These are phyloP conservation scores for Endotricha flammealis DNA, from an alignment of 2,888 invertebrate species.

Conservation along the genomic window DNA sequence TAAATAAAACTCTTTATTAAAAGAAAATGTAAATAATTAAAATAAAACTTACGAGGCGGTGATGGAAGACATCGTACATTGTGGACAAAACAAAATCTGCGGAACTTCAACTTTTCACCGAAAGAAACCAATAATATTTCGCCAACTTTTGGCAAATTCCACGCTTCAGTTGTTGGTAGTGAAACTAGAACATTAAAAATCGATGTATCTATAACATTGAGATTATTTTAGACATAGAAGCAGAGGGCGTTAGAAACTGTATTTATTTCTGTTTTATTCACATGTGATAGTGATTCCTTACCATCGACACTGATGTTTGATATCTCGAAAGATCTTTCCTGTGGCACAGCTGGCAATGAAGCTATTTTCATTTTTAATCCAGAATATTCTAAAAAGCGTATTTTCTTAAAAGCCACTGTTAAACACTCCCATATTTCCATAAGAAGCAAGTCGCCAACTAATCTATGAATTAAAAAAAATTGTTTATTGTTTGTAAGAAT, in stretches of 20 bases:
- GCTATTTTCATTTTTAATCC: slow-evolving; percentile 50
- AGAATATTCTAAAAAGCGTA: slow-evolving; percentile 28
- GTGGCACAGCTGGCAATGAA: slow-evolving; percentile 48
- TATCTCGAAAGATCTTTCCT: slow-evolving; percentile 47
- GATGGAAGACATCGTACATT: slow-evolving; percentile 52
- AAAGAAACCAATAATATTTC: slow-evolving; percentile 55
- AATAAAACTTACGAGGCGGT: slow-evolving; percentile 48
- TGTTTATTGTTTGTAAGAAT: too few species aligned
- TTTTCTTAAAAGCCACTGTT: slow-evolving; percentile 49
- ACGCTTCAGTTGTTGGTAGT: slow-evolving; percentile 40
- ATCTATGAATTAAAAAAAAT: too few species aligned
- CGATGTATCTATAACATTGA: neutral
- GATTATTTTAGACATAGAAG: too few species aligned
- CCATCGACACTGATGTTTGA: slow-evolving; percentile 55
- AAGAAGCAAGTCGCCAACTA: slow-evolving; percentile 76
- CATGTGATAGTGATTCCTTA: too few species aligned
- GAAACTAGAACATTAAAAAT: slow-evolving; percentile 48
- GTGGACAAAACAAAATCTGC: slow-evolving; percentile 60
- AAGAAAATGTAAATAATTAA: slow-evolving; percentile 3
- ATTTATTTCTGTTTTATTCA: too few species aligned
- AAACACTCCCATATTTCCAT: slow-evolving; percentile 81
- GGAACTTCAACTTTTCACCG: slow-evolving; percentile 48
- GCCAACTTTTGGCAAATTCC: slow-evolving; percentile 49
- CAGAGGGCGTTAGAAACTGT: too few species aligned
- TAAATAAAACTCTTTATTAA: too few species aligned